These are phyloP conservation scores for Argynnis bischoffii DNA, from an alignment of 2,888 invertebrate genomes.

Conservation along the genomic window DNA sequence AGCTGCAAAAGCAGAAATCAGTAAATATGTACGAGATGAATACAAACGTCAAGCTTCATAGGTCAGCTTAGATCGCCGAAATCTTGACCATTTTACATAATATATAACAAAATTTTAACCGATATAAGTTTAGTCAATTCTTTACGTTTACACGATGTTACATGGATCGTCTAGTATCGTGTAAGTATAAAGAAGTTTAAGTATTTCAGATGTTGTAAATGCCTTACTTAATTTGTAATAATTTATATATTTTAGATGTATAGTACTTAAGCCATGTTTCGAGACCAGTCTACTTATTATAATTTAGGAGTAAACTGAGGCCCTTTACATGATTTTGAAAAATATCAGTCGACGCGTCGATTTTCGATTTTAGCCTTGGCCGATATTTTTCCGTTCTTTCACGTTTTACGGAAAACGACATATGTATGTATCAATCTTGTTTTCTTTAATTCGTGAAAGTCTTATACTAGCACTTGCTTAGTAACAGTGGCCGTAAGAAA, in stretches of 20 bases:
- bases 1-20: constrained; percentile 49
- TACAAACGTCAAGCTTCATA: constrained; percentile 57
- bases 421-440: constrained; percentile 54
- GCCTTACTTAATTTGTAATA: constrained; percentile 83
- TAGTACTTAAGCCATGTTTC: constrained; percentile 83
- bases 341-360: constrained; percentile 64
- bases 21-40: constrained; percentile 33
- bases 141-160: constrained; percentile 79
- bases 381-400: constrained; percentile 64
- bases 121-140: constrained; percentile 80
- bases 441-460: constrained; percentile 72
- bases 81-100: constrained; percentile 76
- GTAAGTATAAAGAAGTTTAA: constrained; percentile 77
- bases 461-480: constrained; percentile 70
- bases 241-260: constrained; percentile 83
- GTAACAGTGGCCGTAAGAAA: constrained; percentile 63
- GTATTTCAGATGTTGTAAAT: constrained; percentile 81
- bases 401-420: constrained; percentile 76
- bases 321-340: constrained; percentile 62
- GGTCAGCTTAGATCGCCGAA: constrained; percentile 78
- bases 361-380: constrained; percentile 57
- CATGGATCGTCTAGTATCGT: constrained; percentile 67
- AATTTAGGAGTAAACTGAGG: constrained; percentile 76
- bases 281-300: constrained; percentile 79
- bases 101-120: constrained; percentile 75